Percentiles rank a stretch among this genome's conserved stretches.
These are phyloP conservation scores for Pristis pectinata DNA, from an alignment of 2,797 vertebrate genomes.

Conservation along the genomic window DNA sequence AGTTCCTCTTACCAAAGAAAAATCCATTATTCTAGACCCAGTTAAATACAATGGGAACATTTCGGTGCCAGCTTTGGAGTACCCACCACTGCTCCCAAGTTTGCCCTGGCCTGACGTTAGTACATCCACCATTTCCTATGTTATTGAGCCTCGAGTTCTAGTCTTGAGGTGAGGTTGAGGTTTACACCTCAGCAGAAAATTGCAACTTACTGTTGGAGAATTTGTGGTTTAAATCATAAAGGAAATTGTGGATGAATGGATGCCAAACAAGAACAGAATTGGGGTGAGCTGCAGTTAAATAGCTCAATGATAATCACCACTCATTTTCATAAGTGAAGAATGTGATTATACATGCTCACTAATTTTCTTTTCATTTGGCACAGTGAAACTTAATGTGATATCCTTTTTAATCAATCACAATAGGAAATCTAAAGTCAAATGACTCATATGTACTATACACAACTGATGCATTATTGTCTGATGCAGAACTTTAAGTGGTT, in stretches of 20 bases:
- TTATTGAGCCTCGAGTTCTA: not conserved
- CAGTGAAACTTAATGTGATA: not conserved
- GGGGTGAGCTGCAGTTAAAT: not conserved
- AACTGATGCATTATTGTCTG: not conserved
- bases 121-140: not conserved
- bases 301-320: not conserved
- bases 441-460: not conserved
- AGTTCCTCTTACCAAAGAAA: not conserved
- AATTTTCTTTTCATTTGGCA: not conserved
- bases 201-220: not conserved
- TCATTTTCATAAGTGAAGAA: not conserved
- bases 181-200: not conserved
- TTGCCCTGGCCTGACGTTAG: not conserved
- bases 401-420: conserved; percentile 1
- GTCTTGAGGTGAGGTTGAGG: not conserved
- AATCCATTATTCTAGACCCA: not conserved
- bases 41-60: not conserved
- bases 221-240: not conserved
- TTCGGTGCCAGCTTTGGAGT: not conserved
- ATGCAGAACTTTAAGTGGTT: not conserved
- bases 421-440: conserved; percentile 13
- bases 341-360: not conserved
- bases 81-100: not conserved
- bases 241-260: not conserved
- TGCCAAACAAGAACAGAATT: not conserved